phyloP scores from a whole-genome alignment of 1,140 invertebrate species.

The Diorhabda sublineata region DNA sequence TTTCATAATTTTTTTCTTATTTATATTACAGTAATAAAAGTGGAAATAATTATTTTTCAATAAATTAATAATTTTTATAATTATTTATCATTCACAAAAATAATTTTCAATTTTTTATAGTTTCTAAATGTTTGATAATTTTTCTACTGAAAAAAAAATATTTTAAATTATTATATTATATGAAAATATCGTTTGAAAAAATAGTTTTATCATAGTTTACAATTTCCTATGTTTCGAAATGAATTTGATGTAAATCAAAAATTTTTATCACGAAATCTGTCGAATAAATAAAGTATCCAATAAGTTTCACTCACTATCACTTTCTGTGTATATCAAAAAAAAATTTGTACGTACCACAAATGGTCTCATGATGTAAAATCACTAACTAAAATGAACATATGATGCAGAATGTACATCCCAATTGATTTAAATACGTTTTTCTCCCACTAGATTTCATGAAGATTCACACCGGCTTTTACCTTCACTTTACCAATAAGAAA shows the following conservation, averaged over 20 bases:
- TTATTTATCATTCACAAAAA: too few relatives aligned
- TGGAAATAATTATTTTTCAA: too few relatives aligned
- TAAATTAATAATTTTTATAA: too few relatives aligned
- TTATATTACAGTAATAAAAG: too few relatives aligned
- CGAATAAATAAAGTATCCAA: background rate
- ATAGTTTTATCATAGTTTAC: background rate
- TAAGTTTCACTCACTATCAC: constrained; percentile 14
- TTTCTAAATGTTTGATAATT: too few relatives aligned
- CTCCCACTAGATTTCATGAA: constrained; percentile 17
- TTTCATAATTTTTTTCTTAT: too few relatives aligned
- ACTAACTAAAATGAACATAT: constrained; percentile 23
- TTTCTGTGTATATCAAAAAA: constrained; percentile 11
- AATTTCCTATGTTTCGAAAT: background rate
- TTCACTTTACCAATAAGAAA: constrained; percentile 21
- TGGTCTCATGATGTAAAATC: constrained; percentile 19
- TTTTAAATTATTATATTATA: background rate
- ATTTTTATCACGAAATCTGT: constrained; percentile 1
- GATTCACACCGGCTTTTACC: constrained; percentile 22
- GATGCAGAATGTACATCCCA: constrained; percentile 20
- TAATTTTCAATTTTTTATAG: too few relatives aligned
- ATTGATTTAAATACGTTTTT: constrained; percentile 22
- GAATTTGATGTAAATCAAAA: constrained; percentile 4
- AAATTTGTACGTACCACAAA: constrained; percentile 17
- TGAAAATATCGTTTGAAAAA: background rate
- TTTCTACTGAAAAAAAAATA: too few relatives aligned